Evolutionary conservation across 2,888 invertebrate genomes (phyloP).

Genomic region (Lasioglossum lativentre): DNA sequence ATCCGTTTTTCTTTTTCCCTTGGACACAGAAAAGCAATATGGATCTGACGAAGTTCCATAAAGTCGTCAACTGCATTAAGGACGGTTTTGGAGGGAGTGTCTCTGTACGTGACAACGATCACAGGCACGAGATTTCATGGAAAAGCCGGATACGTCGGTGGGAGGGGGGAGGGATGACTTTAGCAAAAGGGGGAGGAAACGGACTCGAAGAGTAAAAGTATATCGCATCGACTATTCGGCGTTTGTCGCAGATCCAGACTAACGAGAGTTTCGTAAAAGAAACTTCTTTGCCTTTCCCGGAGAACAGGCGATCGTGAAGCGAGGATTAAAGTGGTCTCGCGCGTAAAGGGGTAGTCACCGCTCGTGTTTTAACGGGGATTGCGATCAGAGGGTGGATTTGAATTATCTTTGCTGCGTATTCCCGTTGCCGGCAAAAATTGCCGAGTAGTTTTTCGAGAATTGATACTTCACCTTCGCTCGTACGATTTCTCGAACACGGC

Average conservation of each 20-base stretch:
- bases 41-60: slow-evolving; percentile 10
- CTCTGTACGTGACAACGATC: slow-evolving; percentile 39
- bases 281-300: slow-evolving; percentile 58
- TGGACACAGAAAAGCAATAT: not conserved
- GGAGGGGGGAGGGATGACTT: slow-evolving; percentile 19
- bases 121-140: slow-evolving; percentile 52
- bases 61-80: slow-evolving; percentile 22
- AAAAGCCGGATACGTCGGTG: slow-evolving; percentile 46
- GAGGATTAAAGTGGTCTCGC: slow-evolving; percentile 63
- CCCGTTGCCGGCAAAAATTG: slow-evolving; percentile 13
- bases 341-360: slow-evolving; percentile 39
- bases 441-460: slow-evolving; percentile 27
- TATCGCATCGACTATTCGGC: slow-evolving; percentile 39
- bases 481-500: not conserved
- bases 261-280: slow-evolving; percentile 65
- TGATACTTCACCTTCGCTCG: slow-evolving; percentile 7
- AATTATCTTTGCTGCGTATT: slow-evolving; percentile 40
- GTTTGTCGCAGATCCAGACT: slow-evolving; percentile 59
- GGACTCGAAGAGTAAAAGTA: slow-evolving; percentile 49
- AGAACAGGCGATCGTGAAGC: slow-evolving; percentile 53
- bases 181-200: slow-evolving; percentile 14
- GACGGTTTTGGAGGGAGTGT: slow-evolving; percentile 26
- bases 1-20: not conserved
- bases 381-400: slow-evolving; percentile 38
- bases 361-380: slow-evolving; percentile 55